Base-by-base conservation (phyloP, 2,888 invertebrate genomes). In the Megastigmus dorsalis region DNA sequence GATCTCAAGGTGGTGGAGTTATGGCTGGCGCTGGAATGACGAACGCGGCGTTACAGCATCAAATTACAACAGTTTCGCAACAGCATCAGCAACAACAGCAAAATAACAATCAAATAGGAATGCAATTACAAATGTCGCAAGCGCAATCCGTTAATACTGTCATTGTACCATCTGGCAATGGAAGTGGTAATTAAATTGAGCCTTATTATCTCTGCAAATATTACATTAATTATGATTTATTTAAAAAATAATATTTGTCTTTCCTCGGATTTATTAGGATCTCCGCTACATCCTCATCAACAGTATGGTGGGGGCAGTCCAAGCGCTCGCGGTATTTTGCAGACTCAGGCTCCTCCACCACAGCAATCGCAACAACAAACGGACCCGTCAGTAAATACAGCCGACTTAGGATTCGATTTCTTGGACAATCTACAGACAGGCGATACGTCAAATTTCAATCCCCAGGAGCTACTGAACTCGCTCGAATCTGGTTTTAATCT, bases 391-490 rank as follows among this genome's bases (percentile, higher is more conserved):
- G 66, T 69, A 7, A 69, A 57, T 41, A 80, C 80, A 15, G 78
- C 77, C 15, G 86, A 88, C 69, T 83, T 83, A 45, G 93, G 92
- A 88, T 91, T 96, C 82, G 95, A 96, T 90, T 95, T 95, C 89
- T 91, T 95, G 77, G 96, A 96, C 88, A 94, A 93, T 89, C 91
- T 96, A 87, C 93, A 93, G 69, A 90, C 93, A 80, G 91, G 92
- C 62, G 95, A 96, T 88, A 91, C 94, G 74, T 91, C 91, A 84
- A 93, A 92, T 84, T 93, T 95, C 88, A 93, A 94, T 82, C 94
- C 95, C 74, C 95, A 95, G 86, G 95, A 95, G 85, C 89, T 95
- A 78, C 91, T 95, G 82, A 95, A 93, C 89, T 95, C 95, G 67
- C 92, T 96, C 82, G 96, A 96, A 84, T 93, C 93, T 78, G 89